Evolutionary conservation across 2,113 vertebrate genomes (phyloP).

Genomic region (Serilophus lunatus): DNA sequence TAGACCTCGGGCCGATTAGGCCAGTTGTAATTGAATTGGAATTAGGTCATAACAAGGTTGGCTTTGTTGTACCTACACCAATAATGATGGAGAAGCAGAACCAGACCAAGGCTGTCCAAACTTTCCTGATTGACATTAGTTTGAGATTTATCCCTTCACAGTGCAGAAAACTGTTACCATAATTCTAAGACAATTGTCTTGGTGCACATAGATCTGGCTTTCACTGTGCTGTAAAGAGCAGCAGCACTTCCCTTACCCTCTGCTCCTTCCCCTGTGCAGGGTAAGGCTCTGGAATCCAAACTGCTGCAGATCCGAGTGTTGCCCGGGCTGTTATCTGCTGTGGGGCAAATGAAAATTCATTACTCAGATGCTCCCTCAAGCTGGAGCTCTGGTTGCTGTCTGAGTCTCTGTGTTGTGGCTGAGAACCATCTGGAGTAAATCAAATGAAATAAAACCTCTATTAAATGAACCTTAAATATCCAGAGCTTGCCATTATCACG

Average conservation of each 20-base stretch:
- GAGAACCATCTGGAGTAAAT: constrained; percentile 61
- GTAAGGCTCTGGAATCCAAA: constrained; percentile 19
- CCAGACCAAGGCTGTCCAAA: not conserved
- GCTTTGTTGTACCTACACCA: not conserved
- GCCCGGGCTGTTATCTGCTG: constrained; percentile 19
- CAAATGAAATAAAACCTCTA: constrained; percentile 59
- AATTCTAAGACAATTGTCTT: not conserved
- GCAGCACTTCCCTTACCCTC: not conserved
- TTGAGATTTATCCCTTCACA: not conserved
- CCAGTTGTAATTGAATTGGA: not conserved
- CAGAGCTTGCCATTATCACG: constrained; percentile 10
- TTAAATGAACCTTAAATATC: constrained; percentile 49
- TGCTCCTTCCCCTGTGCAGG: not conserved
- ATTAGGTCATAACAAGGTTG: not conserved
- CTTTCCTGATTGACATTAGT: not conserved
- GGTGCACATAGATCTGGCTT: not conserved
- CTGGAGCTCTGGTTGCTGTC: constrained; percentile 49
- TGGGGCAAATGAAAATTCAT: constrained; percentile 53
- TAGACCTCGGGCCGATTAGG: not conserved
- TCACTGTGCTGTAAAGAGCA: not conserved
- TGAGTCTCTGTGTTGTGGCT: constrained; percentile 27
- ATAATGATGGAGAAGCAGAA: not conserved
- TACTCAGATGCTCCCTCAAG: not conserved
- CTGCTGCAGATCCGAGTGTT: not conserved
- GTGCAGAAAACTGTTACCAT: not conserved